These are phyloP conservation scores for Hippocampus zosterae DNA, from an alignment of 2,113 vertebrate species.

Conservation along the genomic window DNA sequence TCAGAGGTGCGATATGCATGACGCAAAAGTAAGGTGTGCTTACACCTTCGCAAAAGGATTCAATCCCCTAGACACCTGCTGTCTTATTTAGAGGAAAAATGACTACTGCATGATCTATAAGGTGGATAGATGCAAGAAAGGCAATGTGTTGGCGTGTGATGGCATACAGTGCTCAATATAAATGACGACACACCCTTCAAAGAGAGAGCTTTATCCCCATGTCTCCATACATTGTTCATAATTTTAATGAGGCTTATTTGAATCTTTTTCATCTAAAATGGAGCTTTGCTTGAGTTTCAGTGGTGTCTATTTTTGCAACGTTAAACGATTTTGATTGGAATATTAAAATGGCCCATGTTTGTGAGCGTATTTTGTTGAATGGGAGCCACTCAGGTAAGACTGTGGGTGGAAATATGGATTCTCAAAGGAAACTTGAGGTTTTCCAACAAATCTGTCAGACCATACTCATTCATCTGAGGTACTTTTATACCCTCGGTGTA, in stretches of 20 bases:
- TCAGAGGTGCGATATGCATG: slow-evolving; percentile 72
- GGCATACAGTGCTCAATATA: background rate
- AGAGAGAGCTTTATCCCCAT: background rate
- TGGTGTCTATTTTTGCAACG: background rate
- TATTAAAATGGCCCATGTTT: background rate
- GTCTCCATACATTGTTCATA: background rate
- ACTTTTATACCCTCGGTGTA: slow-evolving; percentile 8
- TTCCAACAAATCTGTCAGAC: too few relatives aligned
- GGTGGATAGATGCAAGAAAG: slow-evolving; percentile 4
- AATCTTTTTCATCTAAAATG: background rate
- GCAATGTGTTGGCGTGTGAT: slow-evolving; percentile 1
- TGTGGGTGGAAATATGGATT: too few relatives aligned
- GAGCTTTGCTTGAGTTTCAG: background rate
- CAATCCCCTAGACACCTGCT: slow-evolving; percentile 41
- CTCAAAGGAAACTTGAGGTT: too few relatives aligned
- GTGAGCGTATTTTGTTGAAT: too few relatives aligned
- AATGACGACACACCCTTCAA: background rate
- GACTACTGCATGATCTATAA: slow-evolving; percentile 55
- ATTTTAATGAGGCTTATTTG: background rate
- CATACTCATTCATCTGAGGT: background rate
- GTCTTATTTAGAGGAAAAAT: slow-evolving; percentile 50
- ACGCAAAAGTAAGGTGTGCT: slow-evolving; percentile 71
- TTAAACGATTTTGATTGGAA: slow-evolving; percentile 29
- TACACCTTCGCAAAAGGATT: slow-evolving; percentile 66
- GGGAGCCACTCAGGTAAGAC: too few relatives aligned